Evolutionary conservation across 2,113 vertebrate species (phyloP), one percentile per base, ranked within the genome.

Genomic region (Erinaceus europaeus): DNA sequence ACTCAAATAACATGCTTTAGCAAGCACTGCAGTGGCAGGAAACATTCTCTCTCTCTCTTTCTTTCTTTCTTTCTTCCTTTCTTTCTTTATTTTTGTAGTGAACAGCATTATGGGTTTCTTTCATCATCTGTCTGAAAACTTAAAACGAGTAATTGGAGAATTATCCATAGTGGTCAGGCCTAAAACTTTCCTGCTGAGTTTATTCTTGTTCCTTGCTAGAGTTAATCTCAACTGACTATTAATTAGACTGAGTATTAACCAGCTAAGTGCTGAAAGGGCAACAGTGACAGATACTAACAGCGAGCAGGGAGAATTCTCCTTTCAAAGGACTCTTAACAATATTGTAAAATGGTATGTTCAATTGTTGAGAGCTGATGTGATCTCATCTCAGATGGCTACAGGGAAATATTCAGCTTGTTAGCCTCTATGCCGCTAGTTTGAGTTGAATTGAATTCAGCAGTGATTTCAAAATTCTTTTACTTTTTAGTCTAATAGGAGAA

Each of bases 181-280:
- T 76, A 55, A 65, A 89, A 88, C 65, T 59, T 88, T 90, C 80
- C 76, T 38, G 50, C 68, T 69, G 67, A 85, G 72, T 76, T 76
- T 65, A 21, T 88, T 91, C 73, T 73, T 65, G n/a, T 34, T 89
- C 53, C 36, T 48, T 27, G 57, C 71, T 27, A 67, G 42, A 67
- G 38, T 78, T 71, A 92, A 83, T 84, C 62, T 67, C 52, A 34
- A 32, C 13, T n/a, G 84, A 53, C 88, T 79, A 9, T 57, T 84
- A 82, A 85, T 91, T 87, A 90, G 59, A 73, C 46, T 18, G 75
- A 61, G 34, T 46, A 40, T 72, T 84, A 86, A 80, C 85, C 76
- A 80, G 62, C 42, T 53, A 48, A 65, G 42, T 34, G 57, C 52
- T n/a, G 34, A 81, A 86, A 32, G 29, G 73, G 36, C 53, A 53